A percentile compares a stretch with the other conserved stretches of the same genome.
These are phyloP conservation scores for Syngnathus typhle DNA, from an alignment of 2,113 vertebrate species.

Conservation along the genomic window DNA sequence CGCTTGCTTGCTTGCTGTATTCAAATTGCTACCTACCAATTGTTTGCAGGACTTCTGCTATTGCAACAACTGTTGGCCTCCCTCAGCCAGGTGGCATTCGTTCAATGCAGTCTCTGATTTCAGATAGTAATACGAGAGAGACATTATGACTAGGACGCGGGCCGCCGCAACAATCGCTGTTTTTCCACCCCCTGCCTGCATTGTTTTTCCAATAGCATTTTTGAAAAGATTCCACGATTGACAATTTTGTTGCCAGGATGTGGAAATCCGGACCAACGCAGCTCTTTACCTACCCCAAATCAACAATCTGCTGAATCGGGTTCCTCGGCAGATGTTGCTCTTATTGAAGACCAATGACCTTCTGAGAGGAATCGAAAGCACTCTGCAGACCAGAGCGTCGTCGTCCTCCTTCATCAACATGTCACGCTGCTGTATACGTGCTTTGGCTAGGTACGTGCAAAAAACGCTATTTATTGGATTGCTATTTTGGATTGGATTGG, in stretches of 20 bases:
- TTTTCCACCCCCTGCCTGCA: no score
- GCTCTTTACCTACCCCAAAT: constrained; percentile 89
- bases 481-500: no score
- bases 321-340: constrained; percentile 93
- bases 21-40: constrained; percentile 61
- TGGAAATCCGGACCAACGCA: constrained; percentile 83
- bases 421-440: constrained; percentile 89
- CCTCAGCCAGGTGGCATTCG: no score
- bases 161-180: no score
- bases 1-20: no score
- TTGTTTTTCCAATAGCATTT: no score
- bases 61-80: background rate
- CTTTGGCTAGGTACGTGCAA: constrained; percentile 72
- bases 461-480: no score
- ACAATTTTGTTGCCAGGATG: constrained; percentile 64
- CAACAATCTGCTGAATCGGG: constrained; percentile 83
- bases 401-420: constrained; percentile 95
- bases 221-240: no score
- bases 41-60: constrained; percentile 46
- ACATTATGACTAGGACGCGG: no score
- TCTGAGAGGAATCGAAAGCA: constrained; percentile 85
- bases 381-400: constrained; percentile 79
- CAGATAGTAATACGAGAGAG: no score
- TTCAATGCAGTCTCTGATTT: no score
- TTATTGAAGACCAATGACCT: constrained; percentile 96